phyloP scores from a whole-genome alignment of 2,113 vertebrate species.

The Gobius niger region DNA sequence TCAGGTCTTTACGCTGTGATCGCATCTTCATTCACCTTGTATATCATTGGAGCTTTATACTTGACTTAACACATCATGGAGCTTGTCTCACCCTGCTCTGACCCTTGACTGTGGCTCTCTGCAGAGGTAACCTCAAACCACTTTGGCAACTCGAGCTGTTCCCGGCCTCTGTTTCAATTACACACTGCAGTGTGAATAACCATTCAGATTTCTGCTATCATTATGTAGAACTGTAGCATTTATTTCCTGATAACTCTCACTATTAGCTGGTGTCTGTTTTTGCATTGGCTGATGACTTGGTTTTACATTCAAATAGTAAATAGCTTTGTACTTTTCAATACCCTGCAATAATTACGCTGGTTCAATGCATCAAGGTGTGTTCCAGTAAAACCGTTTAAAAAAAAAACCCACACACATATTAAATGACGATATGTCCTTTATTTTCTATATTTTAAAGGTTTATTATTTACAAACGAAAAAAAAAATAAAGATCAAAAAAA shows the following conservation, averaged over 20 bases:
- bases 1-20: slow-evolving; percentile 2
- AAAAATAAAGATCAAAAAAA: slow-evolving; percentile 74
- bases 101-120: slow-evolving; percentile 25
- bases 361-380: neutral
- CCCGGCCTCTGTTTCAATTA: slow-evolving; percentile 12
- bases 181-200: neutral
- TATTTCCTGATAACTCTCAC: neutral
- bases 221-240: neutral
- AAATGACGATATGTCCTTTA: slow-evolving; percentile 83
- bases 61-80: slow-evolving; percentile 19
- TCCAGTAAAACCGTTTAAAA: slow-evolving; percentile 22
- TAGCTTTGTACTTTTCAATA: too few relatives aligned
- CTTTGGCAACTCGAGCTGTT: slow-evolving; percentile 35
- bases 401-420: slow-evolving; percentile 43
- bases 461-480: slow-evolving; percentile 84
- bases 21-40: slow-evolving; percentile 37
- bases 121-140: slow-evolving; percentile 43
- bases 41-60: slow-evolving; percentile 27
- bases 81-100: slow-evolving; percentile 15
- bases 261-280: neutral
- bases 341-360: neutral
- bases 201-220: neutral
- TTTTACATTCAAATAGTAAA: slow-evolving; percentile 33
- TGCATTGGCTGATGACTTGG: slow-evolving; percentile 35
- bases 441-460: slow-evolving; percentile 85